Evolutionary conservation across 1,140 invertebrate species (phyloP), one percentile per base, ranked within the genome.

Genomic region (Neodiprion virginianus): DNA sequence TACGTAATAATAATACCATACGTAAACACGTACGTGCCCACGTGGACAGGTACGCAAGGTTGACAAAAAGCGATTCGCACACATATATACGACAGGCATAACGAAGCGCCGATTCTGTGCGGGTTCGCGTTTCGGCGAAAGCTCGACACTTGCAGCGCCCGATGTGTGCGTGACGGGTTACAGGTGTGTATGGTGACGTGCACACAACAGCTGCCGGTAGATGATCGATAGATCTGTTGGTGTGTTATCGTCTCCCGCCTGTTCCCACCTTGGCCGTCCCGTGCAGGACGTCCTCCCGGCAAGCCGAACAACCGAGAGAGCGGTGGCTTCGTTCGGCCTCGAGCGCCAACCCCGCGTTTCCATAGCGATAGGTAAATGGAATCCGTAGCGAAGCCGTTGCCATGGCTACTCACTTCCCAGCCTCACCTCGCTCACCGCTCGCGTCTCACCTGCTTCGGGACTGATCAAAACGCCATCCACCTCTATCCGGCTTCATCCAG

Each of bases 281-380:
- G 75, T 76, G 73, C 74, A 79, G 71, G 74, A 69, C 74, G 48
- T 69, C 74, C 71, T 73, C 48, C 67, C 69, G 50, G 28, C 28
- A 40, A 40, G 1, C 28, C 28, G 28, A 40, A 40, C 28, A 40
- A 40, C 28, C 28, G 28, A 40, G 28, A 40, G 28, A 40, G 28
- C 66, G 69, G 75, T 80, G 28, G 28, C 78, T 72, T 74, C 73
- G 72, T 68, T 74, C 74, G 79, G 82, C 85, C 85, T 85, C 84
- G 82, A 87, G 79, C 85, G 83, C 83, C 85, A 86, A 61, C 80
- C 83, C 82, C 81, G 83, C 84, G 86, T 87, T 87, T 87, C 85
- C 86, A 87, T 87, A 87, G 86, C 85, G 84, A 87, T 87, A 87
- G 85, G 86, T 87, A 87, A 87, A 87, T 87, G 86, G 86, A 87